phyloP scores from a whole-genome alignment of 2,888 invertebrate genomes.

The Drosophila siamana region DNA sequence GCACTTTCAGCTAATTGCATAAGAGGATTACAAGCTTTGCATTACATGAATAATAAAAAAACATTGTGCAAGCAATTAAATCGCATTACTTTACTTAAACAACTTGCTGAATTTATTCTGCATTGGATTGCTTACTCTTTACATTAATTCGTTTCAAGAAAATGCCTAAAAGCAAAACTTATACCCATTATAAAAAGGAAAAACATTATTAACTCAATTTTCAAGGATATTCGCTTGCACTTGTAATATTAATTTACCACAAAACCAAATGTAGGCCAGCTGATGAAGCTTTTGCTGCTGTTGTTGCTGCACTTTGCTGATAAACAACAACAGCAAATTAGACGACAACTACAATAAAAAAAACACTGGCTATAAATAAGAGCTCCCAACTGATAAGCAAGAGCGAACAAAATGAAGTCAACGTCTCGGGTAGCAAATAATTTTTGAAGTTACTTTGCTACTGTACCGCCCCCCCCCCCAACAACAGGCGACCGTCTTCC shows the following conservation, averaged over 20 bases:
- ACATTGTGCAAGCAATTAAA: not conserved
- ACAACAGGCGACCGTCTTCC: constrained; percentile 8
- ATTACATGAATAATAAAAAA: not conserved
- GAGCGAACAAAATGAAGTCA: constrained; percentile 71
- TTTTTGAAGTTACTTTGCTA: constrained; percentile 66
- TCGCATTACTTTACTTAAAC: not conserved
- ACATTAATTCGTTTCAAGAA: not conserved
- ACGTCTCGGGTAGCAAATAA: constrained; percentile 75
- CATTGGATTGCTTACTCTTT: not conserved
- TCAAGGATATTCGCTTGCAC: not conserved
- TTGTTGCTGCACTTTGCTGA: constrained; percentile 57
- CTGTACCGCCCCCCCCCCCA: constrained; percentile 9
- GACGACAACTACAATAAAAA: constrained; percentile 45
- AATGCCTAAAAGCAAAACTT: not conserved
- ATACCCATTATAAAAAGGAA: not conserved
- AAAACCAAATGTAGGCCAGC: constrained; percentile 16
- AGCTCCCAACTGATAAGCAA: constrained; percentile 67
- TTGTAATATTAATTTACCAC: not conserved
- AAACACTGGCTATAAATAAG: constrained; percentile 67
- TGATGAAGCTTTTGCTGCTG: constrained; percentile 6
- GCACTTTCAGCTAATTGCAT: not conserved
- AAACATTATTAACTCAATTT: not conserved
- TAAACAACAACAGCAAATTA: constrained; percentile 73
- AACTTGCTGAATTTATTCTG: not conserved
- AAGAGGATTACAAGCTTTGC: not conserved